These are phyloP conservation scores for Hemicentrotus pulcherrimus DNA, from an alignment of 35 echinoderm and acorn worm species.

Conservation along the genomic window DNA sequence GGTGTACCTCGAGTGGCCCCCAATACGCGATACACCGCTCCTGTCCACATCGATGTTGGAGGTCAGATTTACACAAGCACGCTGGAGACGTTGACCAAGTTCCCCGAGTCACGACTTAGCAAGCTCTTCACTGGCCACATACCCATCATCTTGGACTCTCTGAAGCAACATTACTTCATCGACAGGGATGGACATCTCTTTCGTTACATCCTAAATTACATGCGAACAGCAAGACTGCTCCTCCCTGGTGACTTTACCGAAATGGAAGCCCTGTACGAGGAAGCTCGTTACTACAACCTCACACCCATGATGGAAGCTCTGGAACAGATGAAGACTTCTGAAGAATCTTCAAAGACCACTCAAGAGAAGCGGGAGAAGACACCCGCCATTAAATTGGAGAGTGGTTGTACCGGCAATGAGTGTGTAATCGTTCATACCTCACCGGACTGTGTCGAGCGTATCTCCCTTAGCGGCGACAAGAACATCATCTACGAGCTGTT, in stretches of 20 bases:
- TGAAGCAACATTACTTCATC: conserved; percentile 99
- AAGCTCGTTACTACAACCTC: conserved; percentile 90
- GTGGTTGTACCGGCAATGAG: conserved; percentile 68
- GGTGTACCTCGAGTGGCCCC: conserved; percentile 91
- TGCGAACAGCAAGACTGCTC: conserved; percentile 80
- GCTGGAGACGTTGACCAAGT: conserved; percentile 89
- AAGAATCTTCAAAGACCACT: conserved; percentile 32
- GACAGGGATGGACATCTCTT: conserved; percentile 96
- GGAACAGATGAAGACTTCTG: conserved; percentile 58
- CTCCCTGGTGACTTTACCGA: conserved; percentile 82
- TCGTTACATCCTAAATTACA: conserved; percentile 90
- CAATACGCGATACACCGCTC: conserved; percentile 80
- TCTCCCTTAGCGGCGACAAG: conserved; percentile 90
- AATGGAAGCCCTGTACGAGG: conserved; percentile 91
- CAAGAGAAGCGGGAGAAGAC: conserved; percentile 58
- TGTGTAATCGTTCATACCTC: conserved; percentile 93
- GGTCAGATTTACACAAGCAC: conserved; percentile 96
- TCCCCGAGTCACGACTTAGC: conserved; percentile 85
- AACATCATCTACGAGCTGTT: conserved; percentile 91
- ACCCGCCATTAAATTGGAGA: conserved; percentile 64
- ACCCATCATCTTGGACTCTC: conserved; percentile 91
- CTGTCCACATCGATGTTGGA: conserved; percentile 98
- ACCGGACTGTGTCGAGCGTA: conserved; percentile 92
- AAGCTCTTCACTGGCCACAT: conserved; percentile 95
- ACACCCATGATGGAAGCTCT: conserved; percentile 79